Percentiles rank a stretch among this genome's conserved stretches.
phyloP scores from a whole-genome alignment of 2,888 invertebrate genomes.

The Ornithoptera priamus region DNA sequence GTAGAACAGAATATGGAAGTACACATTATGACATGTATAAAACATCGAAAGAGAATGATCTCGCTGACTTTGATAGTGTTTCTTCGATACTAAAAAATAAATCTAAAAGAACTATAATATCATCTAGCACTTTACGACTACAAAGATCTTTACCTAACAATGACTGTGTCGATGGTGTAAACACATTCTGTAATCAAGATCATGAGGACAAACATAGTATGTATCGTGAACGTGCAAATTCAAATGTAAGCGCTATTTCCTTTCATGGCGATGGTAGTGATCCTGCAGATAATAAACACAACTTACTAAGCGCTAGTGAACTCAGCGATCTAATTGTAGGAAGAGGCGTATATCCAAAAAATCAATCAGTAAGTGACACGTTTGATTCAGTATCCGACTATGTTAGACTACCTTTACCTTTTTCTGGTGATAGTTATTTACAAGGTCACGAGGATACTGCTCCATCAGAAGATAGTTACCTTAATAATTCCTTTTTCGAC shows the following conservation, averaged over 20 bases:
- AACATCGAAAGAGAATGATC: constrained; percentile 72
- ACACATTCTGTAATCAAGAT: constrained; percentile 62
- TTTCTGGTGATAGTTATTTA: constrained; percentile 80
- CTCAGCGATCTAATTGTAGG: constrained; percentile 91
- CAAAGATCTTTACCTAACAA: constrained; percentile 52
- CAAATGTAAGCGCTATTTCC: constrained; percentile 88
- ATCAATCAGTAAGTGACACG: constrained; percentile 89
- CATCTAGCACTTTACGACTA: constrained; percentile 47
- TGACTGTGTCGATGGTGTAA: constrained; percentile 77
- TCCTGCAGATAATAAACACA: constrained; percentile 88
- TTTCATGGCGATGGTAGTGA: constrained; percentile 95
- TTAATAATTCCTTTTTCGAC: constrained; percentile 73
- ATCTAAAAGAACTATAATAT: constrained; percentile 62
- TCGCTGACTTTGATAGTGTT: constrained; percentile 74
- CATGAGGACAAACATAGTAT: constrained; percentile 67
- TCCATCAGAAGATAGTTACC: constrained; percentile 78
- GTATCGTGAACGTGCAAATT: constrained; percentile 86
- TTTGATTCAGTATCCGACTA: constrained; percentile 95
- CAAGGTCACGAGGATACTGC: constrained; percentile 81
- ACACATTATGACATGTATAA: constrained; percentile 81
- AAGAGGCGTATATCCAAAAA: constrained; percentile 85
- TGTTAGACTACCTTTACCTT: constrained; percentile 85
- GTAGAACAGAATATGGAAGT: constrained; percentile 69
- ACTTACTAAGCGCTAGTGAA: constrained; percentile 89
- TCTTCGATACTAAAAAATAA: constrained; percentile 77